phyloP scores from a whole-genome alignment of 2,113 vertebrate genomes.

The Eira barbara region DNA sequence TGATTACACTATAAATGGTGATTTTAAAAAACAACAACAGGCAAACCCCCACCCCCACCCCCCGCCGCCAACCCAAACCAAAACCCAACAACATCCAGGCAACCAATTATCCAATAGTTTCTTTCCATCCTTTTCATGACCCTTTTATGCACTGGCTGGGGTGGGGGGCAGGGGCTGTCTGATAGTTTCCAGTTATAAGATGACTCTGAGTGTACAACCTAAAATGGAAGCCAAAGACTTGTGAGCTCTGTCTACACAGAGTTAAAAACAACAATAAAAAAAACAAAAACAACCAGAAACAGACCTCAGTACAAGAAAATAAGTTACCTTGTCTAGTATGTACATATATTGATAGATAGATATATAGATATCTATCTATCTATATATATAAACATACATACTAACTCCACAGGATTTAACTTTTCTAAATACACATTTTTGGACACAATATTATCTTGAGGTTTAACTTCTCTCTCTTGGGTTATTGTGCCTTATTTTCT shows the following conservation, averaged over 20 bases:
- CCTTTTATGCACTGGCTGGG: background rate
- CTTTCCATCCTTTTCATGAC: constrained; percentile 18
- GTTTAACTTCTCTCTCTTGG: constrained; percentile 4
- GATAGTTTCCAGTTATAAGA: constrained; percentile 85
- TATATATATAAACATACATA: background rate
- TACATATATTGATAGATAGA: too few relatives aligned
- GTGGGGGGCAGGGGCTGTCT: constrained; percentile 53
- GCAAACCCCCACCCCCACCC: background rate
- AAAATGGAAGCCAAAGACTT: constrained; percentile 87
- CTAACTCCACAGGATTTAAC: constrained; percentile 74
- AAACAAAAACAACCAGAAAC: constrained; percentile 36
- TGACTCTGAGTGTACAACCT: constrained; percentile 74
- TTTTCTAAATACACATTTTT: constrained; percentile 63
- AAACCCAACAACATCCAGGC: background rate
- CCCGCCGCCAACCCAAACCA: background rate
- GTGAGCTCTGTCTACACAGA: constrained; percentile 77
- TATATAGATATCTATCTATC: constrained; percentile 40
- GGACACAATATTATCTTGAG: constrained; percentile 55
- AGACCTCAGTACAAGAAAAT: constrained; percentile 64
- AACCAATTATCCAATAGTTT: background rate
- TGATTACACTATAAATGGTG: background rate
- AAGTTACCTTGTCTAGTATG: constrained; percentile 63
- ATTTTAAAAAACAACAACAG: background rate
- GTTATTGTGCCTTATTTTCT: constrained; percentile 36
- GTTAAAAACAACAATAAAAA: constrained; percentile 16